Evolutionary conservation across 2,888 invertebrate genomes (phyloP), one percentile per base, ranked within the genome.

Genomic region (Coelopa pilipes): DNA sequence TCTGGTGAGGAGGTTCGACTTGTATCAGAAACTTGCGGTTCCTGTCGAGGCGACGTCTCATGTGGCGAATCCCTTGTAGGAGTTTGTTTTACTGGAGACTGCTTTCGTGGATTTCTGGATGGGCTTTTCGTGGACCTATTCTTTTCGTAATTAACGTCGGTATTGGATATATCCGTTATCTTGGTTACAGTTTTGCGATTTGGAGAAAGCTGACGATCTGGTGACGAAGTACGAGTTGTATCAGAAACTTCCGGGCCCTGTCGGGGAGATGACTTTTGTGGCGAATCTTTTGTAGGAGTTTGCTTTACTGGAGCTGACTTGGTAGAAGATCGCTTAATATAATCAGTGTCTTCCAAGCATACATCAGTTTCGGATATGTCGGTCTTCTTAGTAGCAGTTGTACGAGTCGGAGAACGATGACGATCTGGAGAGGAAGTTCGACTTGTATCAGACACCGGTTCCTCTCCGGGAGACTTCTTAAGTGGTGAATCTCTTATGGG

Each of bases 381-480:
- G n/a, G 13, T 19, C 7, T 13, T 55, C 66, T 15, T 63, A 21
- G 15, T 46, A 15, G 34, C 55, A 24, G 34, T 34, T 69, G 72
- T 72, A 12, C 72, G 24, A n/a, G 66, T 65, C 67, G 74, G 34
- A 50, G 70, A 72, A 17, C 67, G 73, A 13, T 74, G 19, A 65
- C 65, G 74, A 47, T 72, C 74, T 9, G 76, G 60, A 15, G 78
- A 75, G 63, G 75, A 74, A 13, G 68, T 75, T 34, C 49, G 62
- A 4, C 73, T 72, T 19, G 74, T 76, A 12, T 74, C 73, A 34
- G 53, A 53, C 53, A 53, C 53, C 5, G 34, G 34, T 62, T 62
- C 4, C 21, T 19, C 24, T 7, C 57, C 2, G 57, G 21, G 19
- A 13, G 24, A 59, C 24, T 7, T 7, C 21, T 59, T 34, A 1